phyloP scores from a whole-genome alignment of 2,888 invertebrate species.

The Allacma fusca region DNA sequence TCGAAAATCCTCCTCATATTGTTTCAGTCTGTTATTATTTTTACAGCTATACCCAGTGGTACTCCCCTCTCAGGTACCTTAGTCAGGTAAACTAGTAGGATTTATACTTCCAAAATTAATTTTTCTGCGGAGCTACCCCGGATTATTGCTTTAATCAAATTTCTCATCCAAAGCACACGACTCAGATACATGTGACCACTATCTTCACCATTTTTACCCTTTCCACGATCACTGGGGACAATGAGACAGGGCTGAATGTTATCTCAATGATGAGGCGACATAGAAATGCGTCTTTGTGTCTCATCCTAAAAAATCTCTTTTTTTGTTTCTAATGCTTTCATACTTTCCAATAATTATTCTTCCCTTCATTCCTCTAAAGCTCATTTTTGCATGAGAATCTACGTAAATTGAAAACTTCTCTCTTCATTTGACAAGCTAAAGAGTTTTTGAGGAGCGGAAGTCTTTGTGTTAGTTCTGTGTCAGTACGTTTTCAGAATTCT shows the following conservation, averaged over 20 bases:
- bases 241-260: background rate
- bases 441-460: too few species aligned
- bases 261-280: too few species aligned
- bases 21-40: background rate
- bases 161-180: constrained; percentile 25
- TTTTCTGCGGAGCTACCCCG: constrained; percentile 39
- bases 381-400: too few species aligned
- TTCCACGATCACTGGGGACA: background rate
- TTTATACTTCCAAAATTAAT: constrained; percentile 45
- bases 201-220: background rate
- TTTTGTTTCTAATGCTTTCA: too few species aligned
- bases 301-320: background rate
- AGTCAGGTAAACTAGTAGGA: constrained; percentile 7
- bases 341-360: too few species aligned
- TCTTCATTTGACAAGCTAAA: too few species aligned
- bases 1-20: background rate
- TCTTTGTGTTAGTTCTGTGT: too few species aligned
- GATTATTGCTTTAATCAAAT: constrained; percentile 55
- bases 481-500: too few species aligned
- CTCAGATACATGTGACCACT: constrained; percentile 6
- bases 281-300: too few species aligned
- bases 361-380: too few species aligned
- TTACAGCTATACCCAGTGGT: background rate
- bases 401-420: too few species aligned
- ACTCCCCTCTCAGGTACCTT: background rate